Evolutionary conservation across 2,888 invertebrate genomes (phyloP), one percentile per base, ranked within the genome.

Genomic region (Napeogenes inachia): DNA sequence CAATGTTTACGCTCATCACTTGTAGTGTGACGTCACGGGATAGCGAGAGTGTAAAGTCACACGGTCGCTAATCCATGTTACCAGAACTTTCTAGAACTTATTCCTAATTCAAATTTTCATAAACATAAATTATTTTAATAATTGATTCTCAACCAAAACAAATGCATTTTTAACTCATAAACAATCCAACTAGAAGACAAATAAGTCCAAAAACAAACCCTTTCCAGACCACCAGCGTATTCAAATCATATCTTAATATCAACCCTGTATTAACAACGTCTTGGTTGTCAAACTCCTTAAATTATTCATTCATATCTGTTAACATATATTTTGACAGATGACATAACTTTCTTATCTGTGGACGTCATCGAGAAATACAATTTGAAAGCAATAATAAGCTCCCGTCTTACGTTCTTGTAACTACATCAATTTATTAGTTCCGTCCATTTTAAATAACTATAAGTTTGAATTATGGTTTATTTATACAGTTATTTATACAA

Each of bases 271-370:
- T 50, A 50, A 21, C 21, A 50, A 50, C 50, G 21, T 10, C 80
- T 74, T 81, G 42, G 10, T 42, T 42, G 84, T 86, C 81, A 81
- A 80, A 83, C 81, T 13, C 81, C 76, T 74, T 75, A 77, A 82
- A 82, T 79, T 83, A 84, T 82, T 85, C 84, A 79, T 77, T 78
- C 56, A 32, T 61, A 73, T 64, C 67, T 86, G 89, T 87, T 88
- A 89, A 89, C 89, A 87, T 89, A 80, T 89, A 88, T 89, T 90
- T 90, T 90, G 90, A 89, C 89, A 89, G 85, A 90, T 87, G 89
- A 90, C 90, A 89, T 89, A 89, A 89, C 84, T 89, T 89, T 82
- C 82, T 72, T 90, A 90, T 89, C 71, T 65, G 61, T 60, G 59
- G 58, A 66, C 79, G 82, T 84, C 89, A 89, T 86, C 87, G 85